Evolutionary conservation across 2,888 invertebrate genomes (phyloP).

Genomic region (Exephanes ischioxanthus): DNA sequence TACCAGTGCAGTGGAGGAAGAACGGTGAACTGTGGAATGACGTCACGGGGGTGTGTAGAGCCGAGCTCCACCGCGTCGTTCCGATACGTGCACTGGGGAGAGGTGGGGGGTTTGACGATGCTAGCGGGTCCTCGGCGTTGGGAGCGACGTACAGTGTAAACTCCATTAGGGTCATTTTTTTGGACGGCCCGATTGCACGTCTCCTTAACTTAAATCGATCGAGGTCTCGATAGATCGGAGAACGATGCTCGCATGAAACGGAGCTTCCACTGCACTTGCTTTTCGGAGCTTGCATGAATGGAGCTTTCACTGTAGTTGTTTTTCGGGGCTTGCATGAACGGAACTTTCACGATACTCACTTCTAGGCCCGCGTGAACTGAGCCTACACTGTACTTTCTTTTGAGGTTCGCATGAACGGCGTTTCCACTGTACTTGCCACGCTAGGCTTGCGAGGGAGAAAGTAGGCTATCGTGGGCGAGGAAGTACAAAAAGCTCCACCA

Average conservation of each 20-base stretch:
- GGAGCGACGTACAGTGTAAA: neutral
- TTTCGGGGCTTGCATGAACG: too few relatives aligned
- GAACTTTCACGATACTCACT: too few relatives aligned
- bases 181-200: neutral
- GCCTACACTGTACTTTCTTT: neutral
- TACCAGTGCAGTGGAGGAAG: constrained; percentile 1
- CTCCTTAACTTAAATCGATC: neutral
- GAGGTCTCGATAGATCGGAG: too few relatives aligned
- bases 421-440: neutral
- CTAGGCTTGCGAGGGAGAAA: neutral
- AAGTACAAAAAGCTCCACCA: neutral
- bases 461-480: neutral
- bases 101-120: neutral
- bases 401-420: neutral
- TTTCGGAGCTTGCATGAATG: neutral
- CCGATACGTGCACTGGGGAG: neutral
- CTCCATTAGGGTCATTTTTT: neutral
- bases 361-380: too few relatives aligned
- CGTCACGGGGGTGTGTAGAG: constrained; percentile 63
- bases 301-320: neutral
- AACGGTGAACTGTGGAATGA: constrained; percentile 59
- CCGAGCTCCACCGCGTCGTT: neutral
- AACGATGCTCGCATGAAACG: too few relatives aligned
- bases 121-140: neutral
- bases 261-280: too few relatives aligned